Base-by-base conservation (phyloP, 2,888 invertebrate species). In the Lottia gigantea region DNA sequence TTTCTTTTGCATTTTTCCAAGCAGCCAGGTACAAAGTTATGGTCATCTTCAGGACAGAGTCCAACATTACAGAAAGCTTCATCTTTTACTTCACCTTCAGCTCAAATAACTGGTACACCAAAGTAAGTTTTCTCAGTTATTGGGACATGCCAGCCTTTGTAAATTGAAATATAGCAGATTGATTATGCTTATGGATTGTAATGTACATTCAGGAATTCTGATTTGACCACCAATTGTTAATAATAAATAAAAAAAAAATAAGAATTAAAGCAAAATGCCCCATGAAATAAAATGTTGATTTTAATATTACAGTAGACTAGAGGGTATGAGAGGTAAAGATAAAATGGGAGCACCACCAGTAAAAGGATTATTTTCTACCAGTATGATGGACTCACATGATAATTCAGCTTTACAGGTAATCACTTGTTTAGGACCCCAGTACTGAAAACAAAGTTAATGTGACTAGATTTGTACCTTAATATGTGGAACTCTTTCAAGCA, bases 291-390 rank as follows among this genome's bases (percentile, higher is more conserved):
- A n/a, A n/a, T n/a, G n/a, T n/a, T n/a, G n/a, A n/a, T n/a, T n/a
- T n/a, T 31, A 31, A 31, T 6, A 31, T 62, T 19, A 2, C 70
- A 73, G 23, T 61, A 76, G 76, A 46, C 40, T 74, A 63, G 74
- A 75, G 40, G 68, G 77, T 66, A 66, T 76, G 25, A 68, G 81
- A 64, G 76, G 71, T 12, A 82, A 80, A 66, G 82, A 82, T 40
- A 79, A 79, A 71, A 76, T 74, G 46, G 80, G 82, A 26, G 82
- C 80, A 15, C 82, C 82, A 49, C 82, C 82, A 12, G 77, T 77
- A 26, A 79, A 78, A 70, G 76, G 82, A 62, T 74, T 82, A 14
- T 72, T 82, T 16, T 70, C 74, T 46, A 69, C 74, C 62, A 45
- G 73, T 2, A 76, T 78, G 68, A 76, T 76, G n/a, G 70, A 74